Evolutionary conservation across 2,888 invertebrate genomes (phyloP), one percentile per base, ranked within the genome.

Genomic region (Stenodema calcarata): DNA sequence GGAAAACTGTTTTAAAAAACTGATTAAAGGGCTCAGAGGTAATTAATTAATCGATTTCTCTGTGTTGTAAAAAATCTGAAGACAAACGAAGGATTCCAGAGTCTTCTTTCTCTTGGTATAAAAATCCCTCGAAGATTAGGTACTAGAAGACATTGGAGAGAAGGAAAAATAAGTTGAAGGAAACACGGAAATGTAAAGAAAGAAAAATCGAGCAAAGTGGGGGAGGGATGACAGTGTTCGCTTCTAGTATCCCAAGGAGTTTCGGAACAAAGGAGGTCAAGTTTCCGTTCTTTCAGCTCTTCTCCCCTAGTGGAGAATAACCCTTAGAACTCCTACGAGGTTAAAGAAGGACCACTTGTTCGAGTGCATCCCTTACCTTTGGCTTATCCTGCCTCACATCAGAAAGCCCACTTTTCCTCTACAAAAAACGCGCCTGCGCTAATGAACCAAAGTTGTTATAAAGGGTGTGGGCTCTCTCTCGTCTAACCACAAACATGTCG

Each of bases 201-300:
- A 9, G 62, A 23, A 27, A 23, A 23, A 62, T 62, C 62, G 23
- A 27, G 27, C 23, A 16, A n/a, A 30, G 73, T 27, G 73, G 28
- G 73, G 73, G 35, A n/a, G n/a, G n/a, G n/a, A n/a, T n/a, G n/a
- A 35, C 16, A 35, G 30, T 73, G 73, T 73, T 35, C 73, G 1
- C n/a, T 73, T 73, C 16, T 18, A 73, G 73, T n/a, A 35, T 73
- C 73, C 73, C 73, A 73, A 35, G 73, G 41, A 73, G 73, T 73
- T 12, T 30, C 54, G 54, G 54, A 80, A 80, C 80, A 80, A 80
- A 80, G 80, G 80, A 80, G 80, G 80, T 80, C 80, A 80, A 80
- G 80, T 80, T 80, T 80, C 80, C 80, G 80, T 80, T 50, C 80
- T 80, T 80, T 80, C 54, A 44, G 23, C 50, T 16, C 54, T 16